Evolutionary conservation across 2,888 invertebrate species (phyloP).

Genomic region (Agonopterix alstromeriana): DNA sequence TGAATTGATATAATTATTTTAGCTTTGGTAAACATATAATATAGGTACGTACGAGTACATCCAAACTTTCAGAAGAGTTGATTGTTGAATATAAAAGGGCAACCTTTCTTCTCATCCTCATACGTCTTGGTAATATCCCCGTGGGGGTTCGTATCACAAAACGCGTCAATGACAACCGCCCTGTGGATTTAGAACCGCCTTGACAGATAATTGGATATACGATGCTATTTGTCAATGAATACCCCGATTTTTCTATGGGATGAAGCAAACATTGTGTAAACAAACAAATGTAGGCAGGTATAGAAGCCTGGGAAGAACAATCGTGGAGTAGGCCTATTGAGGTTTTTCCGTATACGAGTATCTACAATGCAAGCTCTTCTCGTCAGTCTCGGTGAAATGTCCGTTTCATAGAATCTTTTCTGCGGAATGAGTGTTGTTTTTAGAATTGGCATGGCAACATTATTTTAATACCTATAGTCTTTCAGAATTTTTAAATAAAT

Average conservation of each 20-base stretch:
- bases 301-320: background rate
- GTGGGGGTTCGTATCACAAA: slow-evolving; percentile 37
- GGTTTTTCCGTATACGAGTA: background rate
- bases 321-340: background rate
- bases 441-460: too few species aligned
- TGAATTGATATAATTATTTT: too few species aligned
- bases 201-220: slow-evolving; percentile 57
- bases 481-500: too few species aligned
- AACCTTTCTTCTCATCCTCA: slow-evolving; percentile 24
- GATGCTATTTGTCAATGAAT: slow-evolving; percentile 43
- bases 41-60: too few species aligned
- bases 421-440: too few species aligned
- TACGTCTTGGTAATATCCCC: slow-evolving; percentile 25
- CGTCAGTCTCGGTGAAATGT: too few species aligned
- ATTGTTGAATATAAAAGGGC: slow-evolving; percentile 15
- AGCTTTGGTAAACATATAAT: too few species aligned
- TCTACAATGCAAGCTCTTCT: too few species aligned
- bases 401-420: too few species aligned
- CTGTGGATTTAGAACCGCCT: slow-evolving; percentile 38
- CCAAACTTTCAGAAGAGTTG: too few species aligned
- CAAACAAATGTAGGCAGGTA: background rate
- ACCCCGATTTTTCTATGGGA: background rate
- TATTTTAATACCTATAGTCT: too few species aligned
- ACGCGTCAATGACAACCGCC: slow-evolving; percentile 34
- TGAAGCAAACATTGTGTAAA: background rate